phyloP scores from a whole-genome alignment of 1,140 invertebrate species.

The Antheraea mylitta region DNA sequence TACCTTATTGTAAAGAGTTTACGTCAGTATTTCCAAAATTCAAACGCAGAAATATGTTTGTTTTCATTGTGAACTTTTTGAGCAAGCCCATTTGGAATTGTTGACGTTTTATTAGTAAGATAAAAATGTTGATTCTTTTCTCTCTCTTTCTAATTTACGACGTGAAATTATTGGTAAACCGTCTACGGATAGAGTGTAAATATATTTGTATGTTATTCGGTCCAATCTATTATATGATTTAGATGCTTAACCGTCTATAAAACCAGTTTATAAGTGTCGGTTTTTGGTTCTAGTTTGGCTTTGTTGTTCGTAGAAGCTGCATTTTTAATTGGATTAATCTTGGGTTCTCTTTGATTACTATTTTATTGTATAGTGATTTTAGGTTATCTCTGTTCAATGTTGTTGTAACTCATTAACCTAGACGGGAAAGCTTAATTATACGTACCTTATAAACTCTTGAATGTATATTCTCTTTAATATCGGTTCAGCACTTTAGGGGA shows the following conservation, averaged over 20 bases:
- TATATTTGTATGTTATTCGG: background rate
- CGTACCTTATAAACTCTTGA: no score
- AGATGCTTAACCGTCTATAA: background rate
- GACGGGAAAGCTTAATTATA: no score
- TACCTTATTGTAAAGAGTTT: background rate
- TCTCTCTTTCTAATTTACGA: constrained; percentile 26
- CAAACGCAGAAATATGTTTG: constrained; percentile 2
- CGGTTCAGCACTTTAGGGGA: no score
- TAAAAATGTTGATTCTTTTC: constrained; percentile 39
- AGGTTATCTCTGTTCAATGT: no score
- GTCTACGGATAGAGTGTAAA: background rate
- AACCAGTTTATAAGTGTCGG: background rate
- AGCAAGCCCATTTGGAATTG: constrained; percentile 42
- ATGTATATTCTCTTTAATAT: no score
- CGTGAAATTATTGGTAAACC: constrained; percentile 29
- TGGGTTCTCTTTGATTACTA: no score
- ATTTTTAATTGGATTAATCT: no score
- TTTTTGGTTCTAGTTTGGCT: background rate
- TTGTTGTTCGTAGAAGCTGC: no score
- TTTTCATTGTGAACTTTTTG: constrained; percentile 25
- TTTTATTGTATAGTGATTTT: no score
- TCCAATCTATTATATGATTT: background rate
- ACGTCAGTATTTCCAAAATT: background rate
- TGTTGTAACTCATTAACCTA: no score
- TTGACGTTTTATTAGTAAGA: constrained; percentile 58